Conservation (phyloP, 2,113 vertebrate genomes). For the Nestor notabilis region DNA sequence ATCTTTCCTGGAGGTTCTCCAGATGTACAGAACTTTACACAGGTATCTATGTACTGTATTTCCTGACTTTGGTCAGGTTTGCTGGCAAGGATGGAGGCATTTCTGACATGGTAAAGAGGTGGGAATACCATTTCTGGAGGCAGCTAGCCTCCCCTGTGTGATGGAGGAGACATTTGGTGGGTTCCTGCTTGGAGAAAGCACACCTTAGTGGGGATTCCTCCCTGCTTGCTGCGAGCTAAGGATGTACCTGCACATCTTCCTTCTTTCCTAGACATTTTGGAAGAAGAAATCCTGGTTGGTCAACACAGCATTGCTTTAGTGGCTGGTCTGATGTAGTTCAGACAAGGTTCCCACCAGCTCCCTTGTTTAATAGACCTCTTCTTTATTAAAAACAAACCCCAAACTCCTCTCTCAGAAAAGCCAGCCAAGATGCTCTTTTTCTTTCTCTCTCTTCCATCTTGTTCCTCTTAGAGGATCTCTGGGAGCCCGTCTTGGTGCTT, state of each 20-base stretch:
- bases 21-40: neutral
- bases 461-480: conserved; percentile 42
- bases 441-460: conserved; percentile 1
- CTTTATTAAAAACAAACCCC: conserved; percentile 27
- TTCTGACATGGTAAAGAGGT: neutral
- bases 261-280: neutral
- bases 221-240: neutral
- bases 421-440: conserved; percentile 35
- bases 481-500: conserved; percentile 51
- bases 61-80: neutral
- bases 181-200: neutral
- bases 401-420: conserved; percentile 21
- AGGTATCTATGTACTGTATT: conserved; percentile 23
- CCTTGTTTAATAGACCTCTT: neutral
- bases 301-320: neutral
- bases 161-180: neutral
- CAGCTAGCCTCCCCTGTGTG: neutral
- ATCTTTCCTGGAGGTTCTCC: neutral
- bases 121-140: neutral
- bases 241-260: neutral
- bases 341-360: conserved; percentile 41
- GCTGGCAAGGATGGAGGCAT: neutral
- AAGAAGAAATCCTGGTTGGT: neutral
- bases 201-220: neutral
- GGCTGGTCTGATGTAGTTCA: conserved; percentile 31